Conservation (phyloP, 1,140 invertebrate genomes). For the Thaumatotibia leucotreta region DNA sequence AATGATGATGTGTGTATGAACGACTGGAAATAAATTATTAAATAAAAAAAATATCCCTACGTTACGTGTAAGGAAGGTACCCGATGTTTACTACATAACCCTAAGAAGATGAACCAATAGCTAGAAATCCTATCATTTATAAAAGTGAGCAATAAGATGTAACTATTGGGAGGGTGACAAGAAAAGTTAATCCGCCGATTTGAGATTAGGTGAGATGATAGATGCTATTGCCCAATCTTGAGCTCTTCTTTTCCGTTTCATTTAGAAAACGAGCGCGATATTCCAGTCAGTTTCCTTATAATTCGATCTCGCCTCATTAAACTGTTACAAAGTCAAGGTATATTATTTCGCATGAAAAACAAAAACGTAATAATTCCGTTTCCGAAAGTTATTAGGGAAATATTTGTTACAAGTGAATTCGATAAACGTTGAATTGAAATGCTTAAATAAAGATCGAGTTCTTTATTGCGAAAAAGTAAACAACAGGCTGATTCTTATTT, state of each 20-base stretch:
- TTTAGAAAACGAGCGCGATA: neutral
- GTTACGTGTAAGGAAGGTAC: too few relatives aligned
- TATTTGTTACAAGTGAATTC: neutral
- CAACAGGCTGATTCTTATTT: too few relatives aligned
- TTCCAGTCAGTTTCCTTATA: neutral
- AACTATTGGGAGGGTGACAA: too few relatives aligned
- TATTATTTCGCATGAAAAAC: neutral
- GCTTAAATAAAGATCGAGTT: neutral
- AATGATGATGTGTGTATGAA: too few relatives aligned
- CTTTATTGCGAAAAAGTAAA: too few relatives aligned
- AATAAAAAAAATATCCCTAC: too few relatives aligned
- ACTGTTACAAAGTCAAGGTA: neutral
- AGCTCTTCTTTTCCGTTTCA: neutral
- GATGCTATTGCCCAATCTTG: neutral
- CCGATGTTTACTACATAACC: too few relatives aligned
- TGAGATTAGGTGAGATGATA: neutral
- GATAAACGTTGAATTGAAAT: neutral
- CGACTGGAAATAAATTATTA: too few relatives aligned
- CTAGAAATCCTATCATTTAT: too few relatives aligned
- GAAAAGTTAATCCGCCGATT: too few relatives aligned
- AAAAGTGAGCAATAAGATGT: too few relatives aligned
- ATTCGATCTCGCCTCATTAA: neutral
- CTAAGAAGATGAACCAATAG: too few relatives aligned
- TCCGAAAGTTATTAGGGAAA: neutral
- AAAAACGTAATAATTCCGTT: neutral